These are phyloP conservation scores for Drosophila guanche DNA, from an alignment of 1,140 invertebrate species.

Conservation along the genomic window DNA sequence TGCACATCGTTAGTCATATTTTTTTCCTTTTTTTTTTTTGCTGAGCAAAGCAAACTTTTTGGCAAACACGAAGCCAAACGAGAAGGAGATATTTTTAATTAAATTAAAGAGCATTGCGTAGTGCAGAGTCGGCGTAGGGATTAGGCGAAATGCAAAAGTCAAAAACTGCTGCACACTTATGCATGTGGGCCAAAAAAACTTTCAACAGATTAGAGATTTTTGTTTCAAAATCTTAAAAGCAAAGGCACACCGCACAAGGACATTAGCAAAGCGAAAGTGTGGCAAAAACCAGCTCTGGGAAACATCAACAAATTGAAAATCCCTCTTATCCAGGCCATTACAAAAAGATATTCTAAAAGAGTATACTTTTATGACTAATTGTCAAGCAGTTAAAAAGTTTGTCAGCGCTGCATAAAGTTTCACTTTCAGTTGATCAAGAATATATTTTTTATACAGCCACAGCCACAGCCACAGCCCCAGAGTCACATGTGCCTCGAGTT, in stretches of 20 bases:
- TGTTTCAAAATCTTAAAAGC: constrained; percentile 38
- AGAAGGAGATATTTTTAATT: constrained; percentile 69
- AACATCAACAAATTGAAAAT: constrained; percentile 38
- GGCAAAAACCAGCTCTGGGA: constrained; percentile 10
- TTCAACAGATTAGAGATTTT: constrained; percentile 29
- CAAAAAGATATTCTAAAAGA: constrained; percentile 10
- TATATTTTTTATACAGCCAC: background rate
- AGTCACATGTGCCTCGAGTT: constrained; percentile 1
- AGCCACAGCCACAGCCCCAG: constrained; percentile 14
- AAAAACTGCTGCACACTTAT: constrained; percentile 67
- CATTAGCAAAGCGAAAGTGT: constrained; percentile 12
- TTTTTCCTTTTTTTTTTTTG: constrained; percentile 23
- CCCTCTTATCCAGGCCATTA: background rate
- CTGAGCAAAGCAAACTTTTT: constrained; percentile 40
- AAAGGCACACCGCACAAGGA: constrained; percentile 2
- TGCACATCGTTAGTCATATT: constrained; percentile 75
- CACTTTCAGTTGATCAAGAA: constrained; percentile 12
- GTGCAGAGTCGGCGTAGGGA: background rate
- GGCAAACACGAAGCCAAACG: constrained; percentile 52
- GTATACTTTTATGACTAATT: constrained; percentile 37
- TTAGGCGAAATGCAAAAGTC: constrained; percentile 43
- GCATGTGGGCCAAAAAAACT: constrained; percentile 31
- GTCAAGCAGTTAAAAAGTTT: constrained; percentile 42
- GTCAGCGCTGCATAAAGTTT: constrained; percentile 9
- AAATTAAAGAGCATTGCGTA: constrained; percentile 70